Percentiles rank a stretch among this genome's conserved stretches.
These are phyloP conservation scores for Leptocoma aspasia DNA, from an alignment of 2,113 vertebrate genomes.

Conservation along the genomic window DNA sequence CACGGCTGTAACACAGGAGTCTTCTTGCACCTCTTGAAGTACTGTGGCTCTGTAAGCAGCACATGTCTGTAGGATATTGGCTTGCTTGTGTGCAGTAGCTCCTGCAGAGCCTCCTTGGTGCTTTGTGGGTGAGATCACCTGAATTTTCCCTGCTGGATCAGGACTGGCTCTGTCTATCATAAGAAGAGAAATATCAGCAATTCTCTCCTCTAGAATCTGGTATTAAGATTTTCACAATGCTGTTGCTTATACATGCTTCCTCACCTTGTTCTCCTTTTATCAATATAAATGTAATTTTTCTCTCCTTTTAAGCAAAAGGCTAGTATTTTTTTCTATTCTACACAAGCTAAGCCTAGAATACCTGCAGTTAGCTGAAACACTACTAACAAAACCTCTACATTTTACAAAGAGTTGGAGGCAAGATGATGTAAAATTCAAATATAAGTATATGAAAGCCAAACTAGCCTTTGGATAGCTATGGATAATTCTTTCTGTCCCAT, in stretches of 20 bases:
- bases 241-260: not conserved
- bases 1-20: not conserved
- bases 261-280: not conserved
- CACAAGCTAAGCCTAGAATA: slow-evolving; percentile 1
- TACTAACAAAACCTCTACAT: not conserved
- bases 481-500: slow-evolving; percentile 37
- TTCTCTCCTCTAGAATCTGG: not conserved
- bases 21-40: not conserved
- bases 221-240: not conserved
- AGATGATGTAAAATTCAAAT: slow-evolving; percentile 21
- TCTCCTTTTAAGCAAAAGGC: not conserved
- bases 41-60: not conserved
- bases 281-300: not conserved
- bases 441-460: slow-evolving; percentile 1
- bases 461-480: slow-evolving; percentile 36
- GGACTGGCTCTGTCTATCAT: not conserved
- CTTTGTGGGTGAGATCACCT: not conserved
- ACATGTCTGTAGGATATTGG: not conserved
- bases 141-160: accelerated
- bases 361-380: slow-evolving; percentile 49
- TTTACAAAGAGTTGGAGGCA: slow-evolving; percentile 4
- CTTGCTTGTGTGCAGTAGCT: not conserved
- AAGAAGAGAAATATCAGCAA: not conserved
- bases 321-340: slow-evolving; percentile 19
- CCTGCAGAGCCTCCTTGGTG: not conserved